Evolutionary conservation across 2,797 vertebrate species (phyloP).

Genomic region (Choloepus didactylus): DNA sequence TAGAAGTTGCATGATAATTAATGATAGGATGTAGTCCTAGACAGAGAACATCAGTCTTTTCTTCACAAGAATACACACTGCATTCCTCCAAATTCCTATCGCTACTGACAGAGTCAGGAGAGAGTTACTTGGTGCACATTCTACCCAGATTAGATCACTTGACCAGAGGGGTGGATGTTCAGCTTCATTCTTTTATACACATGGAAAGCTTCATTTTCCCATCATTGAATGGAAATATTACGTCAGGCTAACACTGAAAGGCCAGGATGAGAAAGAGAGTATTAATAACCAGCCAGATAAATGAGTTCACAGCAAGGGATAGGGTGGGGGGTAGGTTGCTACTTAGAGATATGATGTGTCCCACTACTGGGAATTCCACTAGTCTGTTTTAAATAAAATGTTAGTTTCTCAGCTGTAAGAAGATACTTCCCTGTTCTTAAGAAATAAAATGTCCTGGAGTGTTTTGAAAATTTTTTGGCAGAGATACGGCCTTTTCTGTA

Average conservation of each 20-base stretch:
- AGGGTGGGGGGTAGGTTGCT: no score
- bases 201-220: background rate
- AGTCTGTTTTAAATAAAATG: slow-evolving; percentile 87
- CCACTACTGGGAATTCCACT: slow-evolving; percentile 79
- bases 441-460: slow-evolving; percentile 86
- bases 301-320: background rate
- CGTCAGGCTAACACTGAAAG: background rate
- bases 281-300: background rate
- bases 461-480: slow-evolving; percentile 79
- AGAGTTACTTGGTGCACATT: rapidly evolving
- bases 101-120: background rate
- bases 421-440: slow-evolving; percentile 81
- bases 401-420: slow-evolving; percentile 83
- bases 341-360: slow-evolving; percentile 6
- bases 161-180: background rate
- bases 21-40: background rate
- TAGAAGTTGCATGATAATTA: background rate
- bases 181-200: background rate
- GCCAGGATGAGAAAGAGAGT: background rate
- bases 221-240: background rate
- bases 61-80: background rate
- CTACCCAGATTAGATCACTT: background rate
- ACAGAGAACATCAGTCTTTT: background rate
- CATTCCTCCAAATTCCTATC: background rate
- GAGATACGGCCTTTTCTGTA: slow-evolving; percentile 10